Evolutionary conservation across 2,797 vertebrate species (phyloP).

Genomic region (Cossypha dichroa): DNA sequence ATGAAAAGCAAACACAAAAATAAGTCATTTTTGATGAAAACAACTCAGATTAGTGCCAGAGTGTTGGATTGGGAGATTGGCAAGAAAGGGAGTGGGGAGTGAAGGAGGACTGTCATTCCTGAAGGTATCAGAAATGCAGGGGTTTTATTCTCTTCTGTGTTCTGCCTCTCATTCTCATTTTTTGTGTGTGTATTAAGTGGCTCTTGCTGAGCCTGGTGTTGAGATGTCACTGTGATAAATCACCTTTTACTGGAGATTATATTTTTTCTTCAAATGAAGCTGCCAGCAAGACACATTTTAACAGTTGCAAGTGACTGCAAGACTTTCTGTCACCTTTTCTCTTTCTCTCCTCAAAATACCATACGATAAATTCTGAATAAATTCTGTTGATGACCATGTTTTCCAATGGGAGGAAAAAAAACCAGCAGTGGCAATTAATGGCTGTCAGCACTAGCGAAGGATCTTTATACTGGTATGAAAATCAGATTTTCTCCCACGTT

Average conservation of each 20-base stretch:
- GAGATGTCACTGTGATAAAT: conserved; percentile 46
- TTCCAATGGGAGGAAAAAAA: not conserved
- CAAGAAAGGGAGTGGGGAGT: not conserved
- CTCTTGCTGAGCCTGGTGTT: conserved; percentile 22
- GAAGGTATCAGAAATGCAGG: not conserved
- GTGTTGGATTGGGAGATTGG: not conserved
- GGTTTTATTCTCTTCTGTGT: not conserved
- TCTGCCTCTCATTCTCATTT: not conserved
- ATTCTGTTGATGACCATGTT: not conserved
- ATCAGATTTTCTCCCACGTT: not conserved
- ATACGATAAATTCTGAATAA: not conserved
- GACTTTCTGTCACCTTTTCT: not conserved
- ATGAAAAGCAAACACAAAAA: not conserved
- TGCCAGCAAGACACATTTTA: conserved; percentile 33
- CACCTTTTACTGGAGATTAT: conserved; percentile 19
- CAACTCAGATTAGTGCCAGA: not conserved
- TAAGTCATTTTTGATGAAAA: not conserved
- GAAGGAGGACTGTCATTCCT: not conserved
- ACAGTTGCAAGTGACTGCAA: not conserved
- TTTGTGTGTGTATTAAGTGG: conserved; percentile 8
- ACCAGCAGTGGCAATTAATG: not conserved
- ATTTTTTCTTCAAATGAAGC: conserved; percentile 53
- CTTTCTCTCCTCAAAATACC: not conserved
- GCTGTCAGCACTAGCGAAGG: not conserved
- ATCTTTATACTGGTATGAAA: not conserved